Base-by-base conservation (phyloP, 2,888 invertebrate species). In the Cryptophagus acutangulus region DNA sequence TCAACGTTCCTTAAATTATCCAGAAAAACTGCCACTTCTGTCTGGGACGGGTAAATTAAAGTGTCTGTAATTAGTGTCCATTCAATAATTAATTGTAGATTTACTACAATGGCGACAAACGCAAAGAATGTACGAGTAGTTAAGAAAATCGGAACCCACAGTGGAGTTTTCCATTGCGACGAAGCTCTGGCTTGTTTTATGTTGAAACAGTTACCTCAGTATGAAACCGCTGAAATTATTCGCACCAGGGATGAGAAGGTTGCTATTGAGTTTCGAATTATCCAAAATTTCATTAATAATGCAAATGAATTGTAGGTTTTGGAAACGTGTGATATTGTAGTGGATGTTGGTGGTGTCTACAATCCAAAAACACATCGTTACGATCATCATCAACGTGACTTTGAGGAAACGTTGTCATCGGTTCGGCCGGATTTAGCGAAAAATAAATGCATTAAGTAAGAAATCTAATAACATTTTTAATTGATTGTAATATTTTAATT, bases 151-250 rank as follows among this genome's bases (percentile, higher is more conserved):
- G 86, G 85, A 4, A 87, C 86, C 1, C 86, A 86, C 54, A 75
- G 81, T 73, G 94, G 94, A 0, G 75, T 77, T 0, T 95, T 95
- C 65, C 94, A 95, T 69, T 93, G 92, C 60, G 95, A 96, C 63
- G 95, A 96, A 69, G 88, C 84, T 0, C 71, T 97, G n/a, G 97
- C 94, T 0, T 94, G 94, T 66, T 91, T 78, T 61, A 82, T 99
- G 84, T 74, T 99, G 12, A 86, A 84, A 62, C 74, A 77, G 35
- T 69, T 96, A 2, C 87, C 91, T 0, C 74, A 82, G 52, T 95
- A 85, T 66, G 76, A 81, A 57, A 76, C 89, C 69, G 88, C 94
- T 0, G 75, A 78, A 50, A 87, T 99, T 42, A 67, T 92, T 4
- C 74, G 90, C 52, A 77, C 78, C 0, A 73, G 84, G 31, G 75